phyloP scores from a whole-genome alignment of 1,140 invertebrate species.

The Cryptotermes secundus region DNA sequence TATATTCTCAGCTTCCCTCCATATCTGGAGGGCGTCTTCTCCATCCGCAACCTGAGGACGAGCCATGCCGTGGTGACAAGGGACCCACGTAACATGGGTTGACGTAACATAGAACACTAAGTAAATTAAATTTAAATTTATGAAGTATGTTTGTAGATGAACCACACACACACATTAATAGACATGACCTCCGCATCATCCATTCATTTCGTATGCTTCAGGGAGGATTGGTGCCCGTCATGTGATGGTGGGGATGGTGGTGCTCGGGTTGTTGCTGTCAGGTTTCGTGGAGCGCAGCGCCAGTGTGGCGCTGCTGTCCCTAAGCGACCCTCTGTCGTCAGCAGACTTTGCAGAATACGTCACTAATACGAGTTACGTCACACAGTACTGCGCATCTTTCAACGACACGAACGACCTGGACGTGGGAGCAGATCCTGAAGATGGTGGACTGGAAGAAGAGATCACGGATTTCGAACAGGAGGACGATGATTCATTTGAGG shows the following conservation, averaged over 20 bases:
- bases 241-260: conserved; percentile 52
- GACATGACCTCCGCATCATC: too few species aligned
- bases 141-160: too few species aligned
- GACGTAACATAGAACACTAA: too few species aligned
- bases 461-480: neutral
- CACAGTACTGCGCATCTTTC: conserved; percentile 45
- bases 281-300: conserved; percentile 49
- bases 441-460: too few species aligned
- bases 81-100: too few species aligned
- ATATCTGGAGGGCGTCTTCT: too few species aligned
- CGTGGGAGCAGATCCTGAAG: neutral
- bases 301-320: conserved; percentile 48
- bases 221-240: conserved; percentile 55
- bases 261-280: conserved; percentile 49
- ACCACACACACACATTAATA: too few species aligned
- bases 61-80: too few species aligned
- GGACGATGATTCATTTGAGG: neutral
- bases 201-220: conserved; percentile 37
- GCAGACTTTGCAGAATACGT: conserved; percentile 50
- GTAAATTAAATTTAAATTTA: too few species aligned
- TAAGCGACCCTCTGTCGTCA: conserved; percentile 44
- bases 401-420: conserved; percentile 38
- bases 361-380: conserved; percentile 49
- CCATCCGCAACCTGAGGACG: too few species aligned
- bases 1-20: too few species aligned